A percentile compares a stretch with the other conserved stretches of the same genome.
Evolutionary conservation across 2,113 vertebrate genomes (phyloP).

Genomic region (Suncus etruscus): DNA sequence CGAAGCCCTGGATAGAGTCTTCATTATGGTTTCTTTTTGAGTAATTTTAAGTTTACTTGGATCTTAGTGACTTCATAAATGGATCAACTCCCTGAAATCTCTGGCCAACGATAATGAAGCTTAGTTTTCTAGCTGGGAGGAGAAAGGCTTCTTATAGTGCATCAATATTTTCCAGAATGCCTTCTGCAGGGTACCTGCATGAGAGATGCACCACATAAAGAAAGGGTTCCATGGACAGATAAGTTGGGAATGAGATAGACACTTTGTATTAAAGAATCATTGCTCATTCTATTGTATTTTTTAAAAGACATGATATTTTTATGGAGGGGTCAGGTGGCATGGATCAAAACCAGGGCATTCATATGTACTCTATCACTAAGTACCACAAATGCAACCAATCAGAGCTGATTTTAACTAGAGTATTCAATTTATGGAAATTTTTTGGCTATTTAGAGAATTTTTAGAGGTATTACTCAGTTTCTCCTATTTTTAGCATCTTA

Average conservation of each 20-base stretch:
- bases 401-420: too few relatives aligned
- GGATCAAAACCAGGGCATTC: too few relatives aligned
- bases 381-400: too few relatives aligned
- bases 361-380: too few relatives aligned
- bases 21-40: neutral
- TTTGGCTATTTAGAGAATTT: neutral
- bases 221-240: neutral
- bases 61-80: neutral
- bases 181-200: neutral
- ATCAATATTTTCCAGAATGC: neutral
- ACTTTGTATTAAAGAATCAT: conserved; percentile 11
- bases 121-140: conserved; percentile 23
- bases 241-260: neutral
- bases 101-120: neutral
- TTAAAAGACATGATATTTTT: neutral
- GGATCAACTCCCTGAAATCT: neutral
- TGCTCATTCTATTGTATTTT: conserved; percentile 1
- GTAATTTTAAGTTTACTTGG: conserved; percentile 36
- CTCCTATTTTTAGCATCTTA: neutral
- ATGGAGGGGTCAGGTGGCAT: neutral
- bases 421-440: neutral
- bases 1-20: too few relatives aligned
- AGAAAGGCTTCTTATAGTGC: neutral
- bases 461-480: neutral
- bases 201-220: neutral